Conservation (phyloP, 2,797 vertebrate species). For the Enteromius anoplus region DNA sequence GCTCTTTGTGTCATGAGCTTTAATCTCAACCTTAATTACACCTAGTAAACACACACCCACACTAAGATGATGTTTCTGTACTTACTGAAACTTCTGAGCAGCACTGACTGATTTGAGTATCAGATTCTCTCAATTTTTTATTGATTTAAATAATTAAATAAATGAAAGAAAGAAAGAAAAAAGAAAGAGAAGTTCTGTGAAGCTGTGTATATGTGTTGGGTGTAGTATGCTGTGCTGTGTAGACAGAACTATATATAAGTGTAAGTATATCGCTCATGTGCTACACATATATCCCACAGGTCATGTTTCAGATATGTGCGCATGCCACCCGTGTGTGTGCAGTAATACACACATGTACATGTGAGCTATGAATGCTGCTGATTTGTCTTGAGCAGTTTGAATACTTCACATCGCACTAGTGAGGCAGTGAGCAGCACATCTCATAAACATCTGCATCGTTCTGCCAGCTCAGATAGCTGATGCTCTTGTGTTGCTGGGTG, state of each 20-base stretch:
- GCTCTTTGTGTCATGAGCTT: neutral
- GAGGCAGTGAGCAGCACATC: neutral
- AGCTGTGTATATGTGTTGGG: neutral
- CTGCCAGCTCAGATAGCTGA: neutral
- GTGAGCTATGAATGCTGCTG: neutral
- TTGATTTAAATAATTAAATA: no score
- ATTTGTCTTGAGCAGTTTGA: neutral
- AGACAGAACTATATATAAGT: constrained; percentile 11
- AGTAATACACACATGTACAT: neutral
- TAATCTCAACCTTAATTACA: neutral
- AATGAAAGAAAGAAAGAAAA: no score
- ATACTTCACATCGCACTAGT: neutral
- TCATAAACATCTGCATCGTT: neutral
- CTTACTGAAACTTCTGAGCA: neutral
- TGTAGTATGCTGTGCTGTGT: neutral
- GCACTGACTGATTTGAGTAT: neutral
- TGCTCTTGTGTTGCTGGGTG: constrained; percentile 45
- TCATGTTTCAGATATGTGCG: neutral
- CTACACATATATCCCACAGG: neutral
- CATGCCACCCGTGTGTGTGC: no score
- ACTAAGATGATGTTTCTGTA: neutral
- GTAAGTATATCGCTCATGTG: constrained; percentile 14
- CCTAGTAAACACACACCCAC: neutral
- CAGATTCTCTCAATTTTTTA: no score
- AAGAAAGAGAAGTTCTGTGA: neutral